Evolutionary conservation across 2,797 vertebrate species (phyloP).

Genomic region (Falco concolor): DNA sequence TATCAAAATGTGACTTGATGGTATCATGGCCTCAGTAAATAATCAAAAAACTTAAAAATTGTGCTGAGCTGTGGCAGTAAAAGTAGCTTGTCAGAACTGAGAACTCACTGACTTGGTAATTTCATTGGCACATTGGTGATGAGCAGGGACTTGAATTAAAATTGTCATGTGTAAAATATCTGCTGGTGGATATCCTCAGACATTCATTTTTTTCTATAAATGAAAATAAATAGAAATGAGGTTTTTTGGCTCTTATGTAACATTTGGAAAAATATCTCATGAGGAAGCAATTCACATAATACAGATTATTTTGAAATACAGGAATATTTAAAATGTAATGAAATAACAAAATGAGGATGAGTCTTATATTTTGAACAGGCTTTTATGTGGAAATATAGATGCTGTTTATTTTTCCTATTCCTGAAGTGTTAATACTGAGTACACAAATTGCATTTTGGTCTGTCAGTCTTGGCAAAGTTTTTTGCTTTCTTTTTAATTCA

Average conservation of each 20-base stretch:
- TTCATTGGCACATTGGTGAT: not conserved
- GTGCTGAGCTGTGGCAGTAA: not conserved
- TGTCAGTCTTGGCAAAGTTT: not conserved
- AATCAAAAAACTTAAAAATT: not conserved
- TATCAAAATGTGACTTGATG: not conserved
- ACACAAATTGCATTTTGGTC: not conserved
- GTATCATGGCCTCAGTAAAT: not conserved
- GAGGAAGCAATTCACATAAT: not conserved
- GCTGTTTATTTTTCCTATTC: not conserved
- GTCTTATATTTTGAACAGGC: not conserved
- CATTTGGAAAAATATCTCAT: not conserved
- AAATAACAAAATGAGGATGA: not conserved
- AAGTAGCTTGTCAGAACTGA: not conserved
- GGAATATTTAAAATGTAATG: not conserved
- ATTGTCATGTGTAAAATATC: not conserved
- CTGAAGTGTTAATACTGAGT: not conserved
- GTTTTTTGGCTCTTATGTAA: not conserved
- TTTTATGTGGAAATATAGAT: not conserved
- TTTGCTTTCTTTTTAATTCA: not conserved
- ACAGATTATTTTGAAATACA: not conserved
- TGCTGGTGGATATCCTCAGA: not conserved
- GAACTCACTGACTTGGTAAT: not conserved
- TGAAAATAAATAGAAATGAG: not conserved
- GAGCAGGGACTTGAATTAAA: not conserved
- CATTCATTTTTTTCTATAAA: not conserved